Conservation (phyloP, 2,888 invertebrate species). For the Cotesia congregata region DNA sequence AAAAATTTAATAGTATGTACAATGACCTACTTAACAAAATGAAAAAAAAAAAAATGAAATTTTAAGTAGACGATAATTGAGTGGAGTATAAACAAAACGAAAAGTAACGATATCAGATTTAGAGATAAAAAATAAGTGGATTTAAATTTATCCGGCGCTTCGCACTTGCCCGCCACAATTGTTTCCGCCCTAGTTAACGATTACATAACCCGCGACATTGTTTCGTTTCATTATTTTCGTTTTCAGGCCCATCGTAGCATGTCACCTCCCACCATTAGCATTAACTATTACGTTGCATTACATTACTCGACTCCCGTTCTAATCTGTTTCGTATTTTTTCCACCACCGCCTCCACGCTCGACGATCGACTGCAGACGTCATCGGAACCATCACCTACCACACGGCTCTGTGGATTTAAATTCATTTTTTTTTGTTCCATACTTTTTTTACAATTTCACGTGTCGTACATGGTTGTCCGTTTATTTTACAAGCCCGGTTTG, state of each 20-base stretch:
- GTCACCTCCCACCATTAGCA: slow-evolving; percentile 56
- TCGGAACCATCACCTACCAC: slow-evolving; percentile 47
- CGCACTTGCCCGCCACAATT: slow-evolving; percentile 69
- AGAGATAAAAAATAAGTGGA: slow-evolving; percentile 20
- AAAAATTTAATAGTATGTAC: neutral
- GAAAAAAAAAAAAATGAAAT: neutral
- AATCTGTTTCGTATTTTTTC: slow-evolving; percentile 14
- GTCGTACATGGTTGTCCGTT: slow-evolving; percentile 6
- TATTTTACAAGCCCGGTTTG: neutral
- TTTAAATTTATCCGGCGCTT: slow-evolving; percentile 62
- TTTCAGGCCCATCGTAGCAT: slow-evolving; percentile 69
- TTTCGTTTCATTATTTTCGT: slow-evolving; percentile 69
- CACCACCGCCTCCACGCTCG: neutral
- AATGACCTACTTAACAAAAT: no score
- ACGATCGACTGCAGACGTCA: slow-evolving; percentile 21
- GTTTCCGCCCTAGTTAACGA: slow-evolving; percentile 69
- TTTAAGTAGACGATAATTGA: neutral
- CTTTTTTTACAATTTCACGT: slow-evolving; percentile 4
- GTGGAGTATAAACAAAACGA: neutral
- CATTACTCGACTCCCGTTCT: slow-evolving; percentile 15
- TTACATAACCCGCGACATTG: slow-evolving; percentile 68
- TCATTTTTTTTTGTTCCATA: neutral
- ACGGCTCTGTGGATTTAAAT: slow-evolving; percentile 20
- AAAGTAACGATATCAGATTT: neutral
- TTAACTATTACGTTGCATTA: slow-evolving; percentile 3